A percentile compares a stretch with the other conserved stretches of the same genome.
Evolutionary conservation across 2,888 invertebrate genomes (phyloP).

Genomic region (Dryomyza anilis): DNA sequence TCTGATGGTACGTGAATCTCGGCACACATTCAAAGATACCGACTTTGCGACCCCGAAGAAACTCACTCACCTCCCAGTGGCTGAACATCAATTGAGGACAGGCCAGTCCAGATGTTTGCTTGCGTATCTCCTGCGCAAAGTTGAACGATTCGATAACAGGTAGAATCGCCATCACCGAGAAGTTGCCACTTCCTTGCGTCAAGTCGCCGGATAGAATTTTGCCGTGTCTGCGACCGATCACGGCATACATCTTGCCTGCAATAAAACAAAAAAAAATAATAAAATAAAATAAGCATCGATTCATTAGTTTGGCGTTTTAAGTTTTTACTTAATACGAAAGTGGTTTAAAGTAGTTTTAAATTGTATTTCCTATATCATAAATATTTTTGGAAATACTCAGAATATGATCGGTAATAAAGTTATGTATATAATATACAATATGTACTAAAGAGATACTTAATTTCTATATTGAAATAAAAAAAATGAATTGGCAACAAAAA

Average conservation of each 20-base stretch:
- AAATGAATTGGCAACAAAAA: too few species aligned
- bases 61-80: slow-evolving; percentile 88
- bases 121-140: slow-evolving; percentile 91
- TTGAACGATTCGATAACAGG: slow-evolving; percentile 97
- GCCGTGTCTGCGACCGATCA: slow-evolving; percentile 85
- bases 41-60: not conserved
- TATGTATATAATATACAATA: too few species aligned
- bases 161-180: slow-evolving; percentile 84
- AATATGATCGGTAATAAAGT: not conserved
- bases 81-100: slow-evolving; percentile 94
- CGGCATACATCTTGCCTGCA: slow-evolving; percentile 87
- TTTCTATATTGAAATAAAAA: too few species aligned
- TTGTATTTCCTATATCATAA: not conserved
- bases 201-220: slow-evolving; percentile 88
- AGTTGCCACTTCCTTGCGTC: slow-evolving; percentile 88
- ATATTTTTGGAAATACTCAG: not conserved
- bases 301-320: not conserved
- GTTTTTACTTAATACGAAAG: not conserved
- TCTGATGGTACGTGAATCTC: not conserved
- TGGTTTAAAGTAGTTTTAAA: not conserved
- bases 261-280: slow-evolving; percentile 37
- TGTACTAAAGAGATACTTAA: too few species aligned
- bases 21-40: not conserved
- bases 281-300: not conserved
- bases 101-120: slow-evolving; percentile 94